phyloP scores from a whole-genome alignment of 1,140 invertebrate genomes.

The Pissodes strobi region DNA sequence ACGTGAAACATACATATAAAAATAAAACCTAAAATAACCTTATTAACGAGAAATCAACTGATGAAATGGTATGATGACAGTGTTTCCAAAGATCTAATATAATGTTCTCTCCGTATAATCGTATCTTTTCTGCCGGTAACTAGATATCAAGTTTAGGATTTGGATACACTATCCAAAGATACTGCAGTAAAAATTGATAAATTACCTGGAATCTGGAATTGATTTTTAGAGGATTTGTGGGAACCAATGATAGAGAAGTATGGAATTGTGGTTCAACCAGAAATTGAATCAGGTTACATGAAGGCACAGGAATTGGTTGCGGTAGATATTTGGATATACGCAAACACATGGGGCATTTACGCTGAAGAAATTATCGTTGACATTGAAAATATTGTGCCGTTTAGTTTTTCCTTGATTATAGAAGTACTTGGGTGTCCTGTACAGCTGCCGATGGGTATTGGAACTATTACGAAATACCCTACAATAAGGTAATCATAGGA shows the following conservation, averaged over 20 bases:
- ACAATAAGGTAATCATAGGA: constrained; percentile 45
- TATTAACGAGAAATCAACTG: no score
- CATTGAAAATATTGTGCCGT: constrained; percentile 49
- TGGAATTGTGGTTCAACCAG: constrained; percentile 43
- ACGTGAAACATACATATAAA: background rate
- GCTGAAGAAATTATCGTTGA: constrained; percentile 54
- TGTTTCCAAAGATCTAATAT: no score
- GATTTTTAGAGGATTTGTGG: constrained; percentile 24
- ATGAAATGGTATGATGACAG: no score
- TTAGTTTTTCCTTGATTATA: constrained; percentile 49
- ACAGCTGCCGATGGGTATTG: constrained; percentile 48
- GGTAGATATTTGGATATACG: constrained; percentile 53
- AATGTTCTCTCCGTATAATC: no score
- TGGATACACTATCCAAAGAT: no score
- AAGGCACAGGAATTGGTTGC: constrained; percentile 26
- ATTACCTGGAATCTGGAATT: no score
- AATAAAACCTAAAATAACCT: no score
- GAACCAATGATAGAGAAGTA: constrained; percentile 25
- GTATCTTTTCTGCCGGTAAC: no score
- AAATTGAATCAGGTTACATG: constrained; percentile 25
- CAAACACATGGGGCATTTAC: constrained; percentile 57
- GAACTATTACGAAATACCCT: constrained; percentile 36
- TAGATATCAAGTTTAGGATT: no score
- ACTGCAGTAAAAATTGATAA: no score
- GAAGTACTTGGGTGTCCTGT: constrained; percentile 53